Base-by-base conservation (phyloP, 1,140 invertebrate species). In the Reticulitermes speratus region DNA sequence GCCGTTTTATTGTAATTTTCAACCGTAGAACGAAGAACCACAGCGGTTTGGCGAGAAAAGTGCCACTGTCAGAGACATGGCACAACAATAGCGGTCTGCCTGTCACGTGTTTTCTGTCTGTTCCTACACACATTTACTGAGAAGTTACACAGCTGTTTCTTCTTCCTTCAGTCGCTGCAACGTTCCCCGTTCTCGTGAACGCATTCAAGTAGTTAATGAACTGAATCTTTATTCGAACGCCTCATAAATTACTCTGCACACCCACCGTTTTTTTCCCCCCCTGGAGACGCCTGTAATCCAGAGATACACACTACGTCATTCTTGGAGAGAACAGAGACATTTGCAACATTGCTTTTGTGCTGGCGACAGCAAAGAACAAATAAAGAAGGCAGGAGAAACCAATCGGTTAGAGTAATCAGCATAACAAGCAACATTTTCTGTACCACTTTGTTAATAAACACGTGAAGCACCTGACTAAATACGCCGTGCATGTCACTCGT, bases 251-350 rank as follows among this genome's bases (percentile, higher is more conserved):
- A 75, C 65, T 75, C n/a, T 30, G 25, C n/a, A 30, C n/a, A 2
- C 65, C 65, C 25, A 38, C 38, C 38, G 5, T 55, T 55, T 12
- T 12, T 48, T 55, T 30, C 7, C 65, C n/a, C 7, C 65, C 65
- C n/a, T 75, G 65, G 65, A 30, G 65, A 75, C n/a, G n/a, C n/a
- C n/a, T 75, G 65, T 75, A 75, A 75, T 75, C n/a, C 65, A 75
- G n/a, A 7, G n/a, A 30, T 16, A 21, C 19, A 21, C 19, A 55
- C 16, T 55, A 55, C 65, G n/a, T 75, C 65, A 75, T 25, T 30
- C 65, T 75, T 21, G n/a, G 25, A 75, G 52, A 55, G 52, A 75
- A 75, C 7, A 75, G 25, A 1, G 65, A 8, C n/a, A 30, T 75
- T 38, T 75, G 14, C 65, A 30, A 30, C 65, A 75, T 75, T n/a